Evolutionary conservation across 2,888 invertebrate genomes (phyloP), one percentile per base, ranked within the genome.

Genomic region (Scrobipalpa costella): DNA sequence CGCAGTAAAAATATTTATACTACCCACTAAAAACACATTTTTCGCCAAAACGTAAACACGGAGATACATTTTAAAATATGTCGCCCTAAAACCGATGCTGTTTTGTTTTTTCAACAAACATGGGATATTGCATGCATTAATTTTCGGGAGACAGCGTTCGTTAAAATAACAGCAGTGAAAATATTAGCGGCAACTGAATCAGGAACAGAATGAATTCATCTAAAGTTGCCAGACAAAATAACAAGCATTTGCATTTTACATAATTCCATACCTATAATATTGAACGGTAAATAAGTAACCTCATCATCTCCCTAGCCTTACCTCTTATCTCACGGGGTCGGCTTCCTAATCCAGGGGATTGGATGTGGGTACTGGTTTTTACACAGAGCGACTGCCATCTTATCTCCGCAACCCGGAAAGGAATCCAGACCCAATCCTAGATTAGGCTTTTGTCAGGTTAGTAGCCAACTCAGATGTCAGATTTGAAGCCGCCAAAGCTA

Each of bases 81-180:
- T 57, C 47, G 17, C 11, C 19, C 57, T 27, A 50, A 61, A 44
- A 55, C 44, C 2, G 33, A 55, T 33, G 36, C 34, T 21, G 34
- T 17, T 57, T 34, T 64, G 60, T 61, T 61, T 34, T 49, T 40
- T 61, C 47, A 47, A 57, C 61, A 64, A 64, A 64, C 64, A 64
- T 7, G 19, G 36, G 19, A 27, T 55, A 38, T 50, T 44, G 34
- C 27, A 50, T 6, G 19, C 60, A 63, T 63, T 63, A 63, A 63
- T 60, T 60, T 55, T 52, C 38, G 52, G 49, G 63, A 59, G 63
- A 60, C 63, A 59, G 27, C 33, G 40, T 15, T 36, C 33, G 50
- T 63, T 63, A 21, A 55, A 63, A 63, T 44, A 63, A 60, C 44
- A 63, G n/a, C 9, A 15, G 17, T 52, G 38, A 49, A 50, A 58